Conservation (phyloP, 2,113 vertebrate species). For the Shinisaurus crocodilurus region DNA sequence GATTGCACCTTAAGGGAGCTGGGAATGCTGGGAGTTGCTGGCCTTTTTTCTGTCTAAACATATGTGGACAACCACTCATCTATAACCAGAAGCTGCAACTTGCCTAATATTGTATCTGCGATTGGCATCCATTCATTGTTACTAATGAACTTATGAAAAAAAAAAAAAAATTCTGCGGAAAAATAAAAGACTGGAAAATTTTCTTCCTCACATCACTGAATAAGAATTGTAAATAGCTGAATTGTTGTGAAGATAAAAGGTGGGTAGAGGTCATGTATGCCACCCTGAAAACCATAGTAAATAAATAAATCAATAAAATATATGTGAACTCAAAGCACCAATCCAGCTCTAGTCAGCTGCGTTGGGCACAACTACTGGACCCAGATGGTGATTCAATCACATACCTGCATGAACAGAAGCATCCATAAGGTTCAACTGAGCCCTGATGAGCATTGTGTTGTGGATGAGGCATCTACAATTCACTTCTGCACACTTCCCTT, state of each 20-base stretch:
- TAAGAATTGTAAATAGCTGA: background rate
- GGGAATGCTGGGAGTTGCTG: too few relatives aligned
- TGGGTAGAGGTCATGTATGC: background rate
- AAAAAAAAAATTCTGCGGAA: too few relatives aligned
- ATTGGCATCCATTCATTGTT: too few relatives aligned
- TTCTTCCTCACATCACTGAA: too few relatives aligned
- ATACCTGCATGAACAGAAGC: background rate
- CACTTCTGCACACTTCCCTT: background rate
- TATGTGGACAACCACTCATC: too few relatives aligned
- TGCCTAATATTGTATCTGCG: too few relatives aligned
- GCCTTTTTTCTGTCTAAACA: too few relatives aligned
- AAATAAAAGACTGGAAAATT: too few relatives aligned
- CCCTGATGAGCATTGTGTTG: background rate
- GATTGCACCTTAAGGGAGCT: too few relatives aligned
- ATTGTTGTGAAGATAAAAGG: constrained; percentile 8
- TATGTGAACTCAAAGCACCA: background rate
- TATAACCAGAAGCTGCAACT: too few relatives aligned
- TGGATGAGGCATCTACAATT: background rate
- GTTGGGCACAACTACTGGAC: background rate
- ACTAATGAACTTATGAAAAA: too few relatives aligned
- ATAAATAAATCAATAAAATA: background rate
- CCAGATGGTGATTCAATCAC: background rate
- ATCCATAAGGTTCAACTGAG: background rate
- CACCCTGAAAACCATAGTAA: background rate
- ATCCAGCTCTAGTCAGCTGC: background rate